Percentiles rank a stretch among this genome's conserved stretches.
Evolutionary conservation across 1,140 invertebrate genomes (phyloP).

Genomic region (Panagrolaimus sp.): DNA sequence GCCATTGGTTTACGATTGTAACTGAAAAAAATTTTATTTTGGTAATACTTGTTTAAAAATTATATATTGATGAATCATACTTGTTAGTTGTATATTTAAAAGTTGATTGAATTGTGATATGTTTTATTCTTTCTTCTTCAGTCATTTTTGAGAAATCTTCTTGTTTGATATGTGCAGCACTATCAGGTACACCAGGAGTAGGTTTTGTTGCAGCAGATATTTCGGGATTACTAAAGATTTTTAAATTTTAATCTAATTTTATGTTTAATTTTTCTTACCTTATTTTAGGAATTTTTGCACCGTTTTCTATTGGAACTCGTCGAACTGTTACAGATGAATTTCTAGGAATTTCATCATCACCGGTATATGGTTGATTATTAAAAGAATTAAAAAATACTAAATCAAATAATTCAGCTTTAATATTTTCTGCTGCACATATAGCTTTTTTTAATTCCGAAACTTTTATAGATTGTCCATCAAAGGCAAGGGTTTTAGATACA

Average conservation of each 20-base stretch:
- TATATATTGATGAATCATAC: slow-evolving; percentile 65
- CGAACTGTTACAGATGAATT: slow-evolving; percentile 4
- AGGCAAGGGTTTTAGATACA: not conserved
- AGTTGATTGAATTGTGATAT: slow-evolving; percentile 91
- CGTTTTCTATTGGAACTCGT: slow-evolving; percentile 8
- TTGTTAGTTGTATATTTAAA: slow-evolving; percentile 91
- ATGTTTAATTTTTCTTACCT: not conserved
- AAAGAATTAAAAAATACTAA: not conserved
- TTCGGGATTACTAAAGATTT: slow-evolving; percentile 6
- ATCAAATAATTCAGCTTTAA: slow-evolving; percentile 13
- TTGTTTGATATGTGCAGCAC: not conserved
- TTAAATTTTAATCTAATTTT: not conserved
- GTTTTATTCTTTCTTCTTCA: slow-evolving; percentile 92
- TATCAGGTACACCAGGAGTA: not conserved
- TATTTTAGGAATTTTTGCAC: slow-evolving; percentile 2
- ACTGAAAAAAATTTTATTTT: slow-evolving; percentile 29
- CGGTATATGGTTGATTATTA: not conserved
- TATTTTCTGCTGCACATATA: slow-evolving; percentile 8
- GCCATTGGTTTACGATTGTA: slow-evolving; percentile 27
- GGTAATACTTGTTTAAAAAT: slow-evolving; percentile 12
- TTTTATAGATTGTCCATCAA: not conserved
- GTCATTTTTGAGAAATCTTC: slow-evolving; percentile 80
- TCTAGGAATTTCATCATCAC: not conserved
- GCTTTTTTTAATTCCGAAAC: slow-evolving; percentile 5
- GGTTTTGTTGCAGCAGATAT: not conserved